Evolutionary conservation across 1,140 invertebrate genomes (phyloP).

Genomic region (Cepaea nemoralis): DNA sequence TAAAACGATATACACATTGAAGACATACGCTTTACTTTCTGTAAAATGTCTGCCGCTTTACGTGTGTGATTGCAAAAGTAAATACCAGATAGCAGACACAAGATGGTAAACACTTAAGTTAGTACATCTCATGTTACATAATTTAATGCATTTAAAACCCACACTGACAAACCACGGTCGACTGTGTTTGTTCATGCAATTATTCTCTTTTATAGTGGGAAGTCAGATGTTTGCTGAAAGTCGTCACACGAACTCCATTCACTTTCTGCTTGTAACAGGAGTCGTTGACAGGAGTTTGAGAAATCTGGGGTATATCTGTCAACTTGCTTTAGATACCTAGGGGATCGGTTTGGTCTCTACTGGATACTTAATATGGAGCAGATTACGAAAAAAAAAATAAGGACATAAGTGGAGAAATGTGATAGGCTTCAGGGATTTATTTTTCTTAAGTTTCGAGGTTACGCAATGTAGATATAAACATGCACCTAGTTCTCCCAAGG

Average conservation of each 20-base stretch:
- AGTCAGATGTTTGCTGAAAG: neutral
- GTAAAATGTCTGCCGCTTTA: neutral
- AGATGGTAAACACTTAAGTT: neutral
- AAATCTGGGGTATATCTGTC: neutral
- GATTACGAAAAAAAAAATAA: too few species aligned
- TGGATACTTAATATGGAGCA: too few species aligned
- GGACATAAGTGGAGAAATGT: too few species aligned
- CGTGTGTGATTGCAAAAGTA: neutral
- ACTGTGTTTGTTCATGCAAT: neutral
- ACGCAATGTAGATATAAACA: too few species aligned
- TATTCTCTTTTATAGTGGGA: neutral
- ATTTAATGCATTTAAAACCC: neutral
- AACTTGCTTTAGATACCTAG: too few species aligned
- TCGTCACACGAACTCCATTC: neutral
- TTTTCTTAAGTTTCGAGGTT: too few species aligned
- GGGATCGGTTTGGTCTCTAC: too few species aligned
- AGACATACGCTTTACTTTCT: too few species aligned
- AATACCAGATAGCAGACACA: neutral
- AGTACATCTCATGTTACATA: neutral
- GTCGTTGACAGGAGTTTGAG: neutral
- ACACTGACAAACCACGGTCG: neutral
- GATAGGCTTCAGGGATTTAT: too few species aligned
- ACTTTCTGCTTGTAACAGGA: neutral
- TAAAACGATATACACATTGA: too few species aligned
- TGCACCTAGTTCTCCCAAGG: too few species aligned